phyloP scores from a whole-genome alignment of 2,888 invertebrate genomes.

The Brenthis ino region DNA sequence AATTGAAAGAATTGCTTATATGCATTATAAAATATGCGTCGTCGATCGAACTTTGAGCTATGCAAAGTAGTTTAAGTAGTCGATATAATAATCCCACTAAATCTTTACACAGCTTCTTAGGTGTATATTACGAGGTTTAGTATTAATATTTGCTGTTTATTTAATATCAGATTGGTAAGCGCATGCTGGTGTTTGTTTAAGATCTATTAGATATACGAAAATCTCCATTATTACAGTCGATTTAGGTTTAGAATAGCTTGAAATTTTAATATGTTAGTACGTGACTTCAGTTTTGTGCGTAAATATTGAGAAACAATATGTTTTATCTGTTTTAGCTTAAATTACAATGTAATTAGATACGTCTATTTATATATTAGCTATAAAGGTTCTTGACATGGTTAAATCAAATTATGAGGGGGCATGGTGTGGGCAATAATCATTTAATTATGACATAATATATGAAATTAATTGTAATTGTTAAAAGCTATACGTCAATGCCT shows the following conservation, averaged over 20 bases:
- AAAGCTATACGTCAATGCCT: too few relatives aligned
- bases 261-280: background rate
- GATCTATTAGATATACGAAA: background rate
- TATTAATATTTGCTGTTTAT: constrained; percentile 45
- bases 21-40: constrained; percentile 17
- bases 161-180: constrained; percentile 38
- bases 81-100: constrained; percentile 35
- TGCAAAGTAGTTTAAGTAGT: constrained; percentile 28
- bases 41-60: constrained; percentile 21
- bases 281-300: constrained; percentile 36
- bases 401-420: constrained; percentile 16
- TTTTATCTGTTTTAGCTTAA: constrained; percentile 38
- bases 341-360: constrained; percentile 36
- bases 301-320: constrained; percentile 41
- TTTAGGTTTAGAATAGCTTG: constrained; percentile 18
- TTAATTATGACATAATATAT: background rate
- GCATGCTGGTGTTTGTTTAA: constrained; percentile 18
- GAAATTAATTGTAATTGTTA: too few relatives aligned
- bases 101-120: constrained; percentile 43
- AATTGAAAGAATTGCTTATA: constrained; percentile 12
- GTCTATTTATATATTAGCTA: constrained; percentile 30
- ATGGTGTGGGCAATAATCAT: background rate
- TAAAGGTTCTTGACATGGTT: constrained; percentile 27
- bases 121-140: constrained; percentile 45
- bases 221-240: background rate